These are phyloP conservation scores for Eupithecia abbreviata DNA, from an alignment of 2,888 invertebrate genomes.

Conservation along the genomic window DNA sequence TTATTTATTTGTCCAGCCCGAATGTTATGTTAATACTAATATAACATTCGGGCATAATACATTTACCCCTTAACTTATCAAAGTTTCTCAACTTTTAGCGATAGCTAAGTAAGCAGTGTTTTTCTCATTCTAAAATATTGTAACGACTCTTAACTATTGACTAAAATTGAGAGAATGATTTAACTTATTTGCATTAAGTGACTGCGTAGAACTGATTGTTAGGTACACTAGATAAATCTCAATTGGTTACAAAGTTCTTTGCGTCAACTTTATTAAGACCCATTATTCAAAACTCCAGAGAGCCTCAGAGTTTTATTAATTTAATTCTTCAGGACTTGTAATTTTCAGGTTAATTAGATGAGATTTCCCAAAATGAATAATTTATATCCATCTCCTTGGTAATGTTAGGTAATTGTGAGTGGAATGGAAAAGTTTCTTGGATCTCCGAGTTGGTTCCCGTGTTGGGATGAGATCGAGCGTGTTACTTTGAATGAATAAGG, in stretches of 20 bases:
- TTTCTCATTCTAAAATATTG: not conserved
- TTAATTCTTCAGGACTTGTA: constrained; percentile 40
- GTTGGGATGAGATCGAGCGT: not conserved
- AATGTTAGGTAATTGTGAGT: constrained; percentile 24
- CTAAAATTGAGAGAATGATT: not conserved
- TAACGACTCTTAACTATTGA: not conserved
- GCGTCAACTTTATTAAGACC: constrained; percentile 39
- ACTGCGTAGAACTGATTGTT: not conserved
- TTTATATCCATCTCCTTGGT: constrained; percentile 32
- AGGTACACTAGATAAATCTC: constrained; percentile 3
- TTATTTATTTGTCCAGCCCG: too few species aligned
- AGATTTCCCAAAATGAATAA: constrained; percentile 36
- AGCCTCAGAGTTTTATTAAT: constrained; percentile 39
- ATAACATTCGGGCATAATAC: too few species aligned
- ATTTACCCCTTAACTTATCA: too few species aligned
- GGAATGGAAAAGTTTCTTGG: constrained; percentile 14
- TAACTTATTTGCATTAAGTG: not conserved
- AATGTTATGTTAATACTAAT: too few species aligned
- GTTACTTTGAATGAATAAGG: not conserved
- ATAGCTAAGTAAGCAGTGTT: not conserved
- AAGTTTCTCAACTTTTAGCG: not conserved
- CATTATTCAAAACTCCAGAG: constrained; percentile 45
- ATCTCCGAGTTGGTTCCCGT: constrained; percentile 5
- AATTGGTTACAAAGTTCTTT: constrained; percentile 38
- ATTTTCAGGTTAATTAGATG: constrained; percentile 41